Base-by-base conservation (phyloP, 2,113 vertebrate species). In the Nettapus auritus region DNA sequence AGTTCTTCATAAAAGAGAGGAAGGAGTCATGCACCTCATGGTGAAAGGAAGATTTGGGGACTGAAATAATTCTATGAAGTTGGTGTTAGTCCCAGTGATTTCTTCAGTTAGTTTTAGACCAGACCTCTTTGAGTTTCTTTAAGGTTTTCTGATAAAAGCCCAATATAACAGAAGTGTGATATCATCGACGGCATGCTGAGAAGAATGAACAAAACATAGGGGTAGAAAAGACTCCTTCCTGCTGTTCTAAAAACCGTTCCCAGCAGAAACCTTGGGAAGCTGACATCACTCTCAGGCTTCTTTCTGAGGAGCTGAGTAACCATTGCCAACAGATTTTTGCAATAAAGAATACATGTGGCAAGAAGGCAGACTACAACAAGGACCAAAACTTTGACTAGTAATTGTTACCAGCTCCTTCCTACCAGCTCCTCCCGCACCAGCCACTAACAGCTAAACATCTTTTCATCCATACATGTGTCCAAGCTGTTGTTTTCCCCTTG, bases 251-350 rank as follows among this genome's bases (percentile, higher is more conserved):
- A 56, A 88, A 38, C 38, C 9, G 6, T 60, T 95, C 31, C 17
- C 66, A 89, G 44, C 52, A 95, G 60, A 88, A 96, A 40, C n/a
- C 36, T 86, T 90, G 66, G 57, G 90, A 96, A 93, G 70, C 66
- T 86, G 83, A 78, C 71, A 66, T 42, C 31, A 62, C 48, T 67
- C 44, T 21, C 71, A 67, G 50, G 29, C 60, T 91, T 19, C 62
- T 90, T 7, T 73, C 21, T 88, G 62, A 33, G 67, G 48, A 89
- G 34, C 40, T 89, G 76, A 83, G 6, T 83, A 64, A 84, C 77
- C 25, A 70, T 79, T 86, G 36, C 31, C 46, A 62, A 67, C 66
- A 84, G 84, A 68, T 79, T 94, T 90, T 88, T 88, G 6, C 33
- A 66, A 48, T 77, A 46, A 78, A 56, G 66, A 82, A 34, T 34